A percentile compares a stretch with the other conserved stretches of the same genome.
phyloP scores from a whole-genome alignment of 2,888 invertebrate species.

The Lasioglossum figueresi region DNA sequence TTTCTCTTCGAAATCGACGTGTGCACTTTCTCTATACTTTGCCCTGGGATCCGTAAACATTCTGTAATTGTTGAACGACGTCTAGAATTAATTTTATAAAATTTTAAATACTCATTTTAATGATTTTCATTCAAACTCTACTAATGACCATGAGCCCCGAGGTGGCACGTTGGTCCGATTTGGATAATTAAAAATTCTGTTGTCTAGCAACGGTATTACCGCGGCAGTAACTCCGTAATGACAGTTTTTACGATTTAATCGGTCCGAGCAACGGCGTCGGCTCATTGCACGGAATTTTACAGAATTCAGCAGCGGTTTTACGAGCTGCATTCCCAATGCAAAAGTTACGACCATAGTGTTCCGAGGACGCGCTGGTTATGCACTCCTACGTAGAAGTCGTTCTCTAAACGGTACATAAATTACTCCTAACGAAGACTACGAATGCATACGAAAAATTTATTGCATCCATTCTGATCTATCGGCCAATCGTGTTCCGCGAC shows the following conservation, averaged over 20 bases:
- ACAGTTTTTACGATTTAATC: conserved; percentile 24
- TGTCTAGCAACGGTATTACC: not conserved
- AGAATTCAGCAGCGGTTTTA: conserved; percentile 34
- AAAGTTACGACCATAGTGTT: conserved; percentile 40
- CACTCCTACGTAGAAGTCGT: conserved; percentile 54
- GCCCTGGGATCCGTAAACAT: not conserved
- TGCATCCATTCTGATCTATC: conserved; percentile 64
- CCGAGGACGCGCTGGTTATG: conserved; percentile 26
- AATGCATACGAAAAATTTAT: conserved; percentile 62
- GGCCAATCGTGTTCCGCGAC: conserved; percentile 62
- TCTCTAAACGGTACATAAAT: conserved; percentile 63
- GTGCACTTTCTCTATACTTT: not conserved
- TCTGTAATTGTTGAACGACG: not conserved
- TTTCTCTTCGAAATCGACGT: not conserved
- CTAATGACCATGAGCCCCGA: not conserved
- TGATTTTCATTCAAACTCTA: too few species aligned
- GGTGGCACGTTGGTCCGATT: not conserved
- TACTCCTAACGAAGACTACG: conserved; percentile 58
- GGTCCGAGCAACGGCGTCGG: not conserved
- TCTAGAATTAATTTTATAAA: not conserved
- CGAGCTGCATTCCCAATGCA: conserved; percentile 26
- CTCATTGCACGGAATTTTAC: conserved; percentile 22
- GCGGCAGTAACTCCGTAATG: not conserved
- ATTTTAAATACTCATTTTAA: too few species aligned
- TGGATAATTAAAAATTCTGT: not conserved